A percentile compares a stretch with the other conserved stretches of the same genome.
Evolutionary conservation across 2,888 invertebrate genomes (phyloP).

Genomic region (Cabera pusaria): DNA sequence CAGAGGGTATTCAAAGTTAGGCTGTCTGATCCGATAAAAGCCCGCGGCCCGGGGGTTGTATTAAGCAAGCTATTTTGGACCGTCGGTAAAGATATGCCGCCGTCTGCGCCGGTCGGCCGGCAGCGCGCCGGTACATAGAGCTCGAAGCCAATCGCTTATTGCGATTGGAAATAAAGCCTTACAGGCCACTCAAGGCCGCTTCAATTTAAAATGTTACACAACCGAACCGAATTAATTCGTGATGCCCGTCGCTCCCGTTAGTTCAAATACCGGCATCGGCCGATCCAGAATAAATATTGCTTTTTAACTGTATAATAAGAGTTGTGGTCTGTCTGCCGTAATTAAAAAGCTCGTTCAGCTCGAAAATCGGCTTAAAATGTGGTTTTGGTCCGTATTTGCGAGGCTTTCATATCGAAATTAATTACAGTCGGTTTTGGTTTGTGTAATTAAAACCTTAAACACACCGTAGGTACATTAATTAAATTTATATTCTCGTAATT

Average conservation of each 20-base stretch:
- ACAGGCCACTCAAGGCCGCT: constrained; percentile 38
- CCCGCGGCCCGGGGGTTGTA: constrained; percentile 40
- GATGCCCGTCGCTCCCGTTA: constrained; percentile 29
- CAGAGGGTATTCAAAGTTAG: constrained; percentile 42
- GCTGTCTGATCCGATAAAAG: constrained; percentile 65
- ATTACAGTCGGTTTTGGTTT: constrained; percentile 35
- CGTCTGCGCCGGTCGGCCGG: constrained; percentile 28
- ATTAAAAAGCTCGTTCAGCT: constrained; percentile 55
- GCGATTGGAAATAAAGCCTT: constrained; percentile 58
- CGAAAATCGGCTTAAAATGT: constrained; percentile 34
- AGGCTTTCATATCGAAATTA: constrained; percentile 35
- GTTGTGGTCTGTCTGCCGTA: constrained; percentile 47
- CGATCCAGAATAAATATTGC: constrained; percentile 59
- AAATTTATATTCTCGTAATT: no score
- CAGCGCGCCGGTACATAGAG: constrained; percentile 37
- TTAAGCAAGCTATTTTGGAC: constrained; percentile 59
- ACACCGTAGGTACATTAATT: no score
- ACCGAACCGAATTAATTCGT: constrained; percentile 54
- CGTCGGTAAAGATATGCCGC: constrained; percentile 37
- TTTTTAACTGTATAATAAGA: constrained; percentile 49
- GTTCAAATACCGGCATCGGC: constrained; percentile 49
- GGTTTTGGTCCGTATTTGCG: constrained; percentile 32
- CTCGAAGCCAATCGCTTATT: constrained; percentile 59
- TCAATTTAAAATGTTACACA: constrained; percentile 54
- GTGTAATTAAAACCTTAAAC: constrained; percentile 21